phyloP scores from a whole-genome alignment of 2,113 vertebrate species.

The Capreolus pygargus region DNA sequence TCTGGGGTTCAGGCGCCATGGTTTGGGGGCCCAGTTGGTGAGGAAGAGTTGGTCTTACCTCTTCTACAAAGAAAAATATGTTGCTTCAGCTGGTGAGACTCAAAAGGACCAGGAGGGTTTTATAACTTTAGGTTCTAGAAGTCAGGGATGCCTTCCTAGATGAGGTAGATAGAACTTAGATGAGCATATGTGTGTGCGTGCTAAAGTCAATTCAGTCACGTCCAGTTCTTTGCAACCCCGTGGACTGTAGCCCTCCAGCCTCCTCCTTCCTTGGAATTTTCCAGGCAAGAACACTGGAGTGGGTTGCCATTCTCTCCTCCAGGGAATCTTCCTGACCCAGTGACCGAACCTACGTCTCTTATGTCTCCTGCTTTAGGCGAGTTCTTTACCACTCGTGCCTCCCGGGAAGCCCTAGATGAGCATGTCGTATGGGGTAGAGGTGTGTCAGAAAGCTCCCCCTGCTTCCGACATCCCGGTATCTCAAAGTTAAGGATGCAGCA shows the following conservation, averaged over 20 bases:
- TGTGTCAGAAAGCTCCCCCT: neutral
- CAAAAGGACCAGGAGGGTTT: neutral
- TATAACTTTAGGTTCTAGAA: neutral
- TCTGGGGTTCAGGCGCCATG: neutral
- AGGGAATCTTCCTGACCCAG: neutral
- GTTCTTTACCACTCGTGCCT: neutral
- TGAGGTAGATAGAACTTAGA: neutral
- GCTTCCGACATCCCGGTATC: neutral
- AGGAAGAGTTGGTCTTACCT: neutral
- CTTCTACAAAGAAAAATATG: neutral
- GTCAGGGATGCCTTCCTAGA: neutral
- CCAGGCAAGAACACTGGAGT: neutral
- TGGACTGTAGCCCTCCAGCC: neutral
- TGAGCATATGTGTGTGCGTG: accelerated
- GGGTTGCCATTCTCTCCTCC: neutral
- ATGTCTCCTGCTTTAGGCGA: neutral
- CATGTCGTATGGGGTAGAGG: accelerated
- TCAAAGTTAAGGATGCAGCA: neutral
- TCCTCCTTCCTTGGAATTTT: neutral
- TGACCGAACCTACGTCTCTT: neutral
- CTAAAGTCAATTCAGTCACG: neutral
- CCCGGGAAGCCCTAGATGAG: neutral
- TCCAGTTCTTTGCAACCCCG: neutral
- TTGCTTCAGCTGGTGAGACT: neutral
- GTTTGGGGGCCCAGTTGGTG: neutral